Evolutionary conservation across 2,797 vertebrate species (phyloP), one percentile per base, ranked within the genome.

Genomic region (Sebastiscus albofasciatus): DNA sequence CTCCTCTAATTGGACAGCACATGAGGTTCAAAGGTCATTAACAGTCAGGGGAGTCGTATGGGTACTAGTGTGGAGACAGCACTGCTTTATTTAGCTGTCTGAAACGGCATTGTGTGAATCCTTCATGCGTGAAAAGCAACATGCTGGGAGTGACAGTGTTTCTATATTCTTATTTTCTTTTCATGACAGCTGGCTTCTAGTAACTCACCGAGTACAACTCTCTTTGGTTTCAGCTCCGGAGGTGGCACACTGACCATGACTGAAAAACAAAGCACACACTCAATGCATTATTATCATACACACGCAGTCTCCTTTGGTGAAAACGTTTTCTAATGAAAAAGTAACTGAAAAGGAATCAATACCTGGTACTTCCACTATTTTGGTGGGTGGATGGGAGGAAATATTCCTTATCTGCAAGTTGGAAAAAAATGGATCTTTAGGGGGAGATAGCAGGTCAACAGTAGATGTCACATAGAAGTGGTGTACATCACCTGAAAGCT

Each of bases 1-100:
- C 87, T 96, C 94, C 86, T 95, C 96, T 96, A 90, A 90, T 86
- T 81, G 86, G 82, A 90, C 87, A 87, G 92, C 88, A 91, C 82
- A 88, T 24, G 55, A 78, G 83, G 87, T 84, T 84, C 64, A 84
- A 54, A 74, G 74, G 84, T 88, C 81, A 91, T 39, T 54, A 60
- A 66, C 61, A 14, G 81, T 77, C n/a, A 69, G 31, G 70, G 36
- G 36, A 60, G 68, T 72, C 60, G 83, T 49, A 81, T n/a, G 31
- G 52, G 64, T 5, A 59, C 54, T 36, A 54, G 22, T 11, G 65
- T 71, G 70, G 33, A 34, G 26, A 74, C 26, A 60, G 67, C 31
- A 12, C 20, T 52, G 49, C 49, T 52, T 52, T 52, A n/a, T 20
- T n/a, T 4, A 52, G 8, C 33, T 69, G 10, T 33, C 18, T 55